These are phyloP conservation scores for Leptura quadrifasciata DNA, from an alignment of 2,888 invertebrate genomes.

Conservation along the genomic window DNA sequence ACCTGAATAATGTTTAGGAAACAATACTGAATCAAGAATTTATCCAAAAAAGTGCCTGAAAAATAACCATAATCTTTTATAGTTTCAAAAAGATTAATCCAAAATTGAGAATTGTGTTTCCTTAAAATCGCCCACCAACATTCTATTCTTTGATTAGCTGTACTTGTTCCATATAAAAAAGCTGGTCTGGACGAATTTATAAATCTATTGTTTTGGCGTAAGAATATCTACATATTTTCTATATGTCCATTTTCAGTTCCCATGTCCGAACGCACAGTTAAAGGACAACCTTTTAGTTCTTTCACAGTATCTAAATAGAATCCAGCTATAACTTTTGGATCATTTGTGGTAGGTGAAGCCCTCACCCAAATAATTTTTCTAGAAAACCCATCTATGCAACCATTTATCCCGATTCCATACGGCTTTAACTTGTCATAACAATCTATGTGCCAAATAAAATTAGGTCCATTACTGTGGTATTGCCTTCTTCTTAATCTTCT, in stretches of 20 bases:
- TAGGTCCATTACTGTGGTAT: constrained; percentile 41
- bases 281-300: constrained; percentile 34
- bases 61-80: too few relatives aligned
- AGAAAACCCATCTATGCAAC: constrained; percentile 49
- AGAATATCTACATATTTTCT: constrained; percentile 37
- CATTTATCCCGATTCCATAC: constrained; percentile 44
- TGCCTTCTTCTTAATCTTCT: too few relatives aligned
- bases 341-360: constrained; percentile 20
- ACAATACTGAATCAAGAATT: too few relatives aligned
- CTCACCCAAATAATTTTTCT: constrained; percentile 46
- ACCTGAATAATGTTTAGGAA: too few relatives aligned
- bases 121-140: too few relatives aligned
- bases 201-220: background rate
- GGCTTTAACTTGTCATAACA: constrained; percentile 50
- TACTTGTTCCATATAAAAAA: too few relatives aligned
- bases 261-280: constrained; percentile 38
- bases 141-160: too few relatives aligned
- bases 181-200: background rate
- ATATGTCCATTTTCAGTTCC: constrained; percentile 48
- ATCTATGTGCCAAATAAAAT: constrained; percentile 50
- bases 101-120: too few relatives aligned
- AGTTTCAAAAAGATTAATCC: too few relatives aligned
- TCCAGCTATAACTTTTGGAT: constrained; percentile 43
- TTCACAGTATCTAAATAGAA: constrained; percentile 39
- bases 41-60: too few relatives aligned